Evolutionary conservation across 2,113 vertebrate species (phyloP), one percentile per base, ranked within the genome.

Genomic region (Aegotheles bennettii): DNA sequence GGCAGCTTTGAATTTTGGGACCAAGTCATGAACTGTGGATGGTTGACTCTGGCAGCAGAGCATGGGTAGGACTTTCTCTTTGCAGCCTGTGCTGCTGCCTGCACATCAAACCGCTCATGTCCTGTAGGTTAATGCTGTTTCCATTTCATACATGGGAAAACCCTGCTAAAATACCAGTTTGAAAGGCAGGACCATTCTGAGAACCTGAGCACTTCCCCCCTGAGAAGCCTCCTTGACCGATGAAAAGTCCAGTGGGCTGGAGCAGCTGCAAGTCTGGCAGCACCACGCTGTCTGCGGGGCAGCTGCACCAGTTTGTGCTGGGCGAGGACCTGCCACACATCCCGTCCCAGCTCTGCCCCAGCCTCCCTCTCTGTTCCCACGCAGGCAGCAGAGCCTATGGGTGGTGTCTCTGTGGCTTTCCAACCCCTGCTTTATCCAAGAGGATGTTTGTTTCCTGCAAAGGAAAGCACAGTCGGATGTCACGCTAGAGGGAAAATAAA

Each of bases 381-480:
- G 2, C 48, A 18, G 19, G 26, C 51, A 84, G 54, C 36, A 57
- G 54, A 77, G 64, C 8, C 1, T 53, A 73, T 6, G 8, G 6
- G 17, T 71, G 56, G 47, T 71, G 51, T 47, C 47, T 87, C 79
- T 51, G 69, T 90, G 57, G 40, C 79, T 93, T 81, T 87, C 31
- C 53, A 91, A 61, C 43, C 68, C 47, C 47, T 56, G 60, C 65
- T 76, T 87, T 71, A 75, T 85, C 61, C 53, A 73, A 82, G 40
- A 92, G 57, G 75, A 85, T 88, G 71, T 90, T 92, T 88, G 48
- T 86, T 96, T 96, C 61, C 65, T 71, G 60, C 23, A 53, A 90
- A 82, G 69, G 56, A 92, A 92, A 84, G 51, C 53, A 36, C 47
- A 71, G 74, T 84, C 24, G 2, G 61, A 45, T 92, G 80, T 93